Percentiles rank a stretch among this genome's conserved stretches.
Conservation (phyloP, 2,888 invertebrate species). For the Selenia dentaria region DNA sequence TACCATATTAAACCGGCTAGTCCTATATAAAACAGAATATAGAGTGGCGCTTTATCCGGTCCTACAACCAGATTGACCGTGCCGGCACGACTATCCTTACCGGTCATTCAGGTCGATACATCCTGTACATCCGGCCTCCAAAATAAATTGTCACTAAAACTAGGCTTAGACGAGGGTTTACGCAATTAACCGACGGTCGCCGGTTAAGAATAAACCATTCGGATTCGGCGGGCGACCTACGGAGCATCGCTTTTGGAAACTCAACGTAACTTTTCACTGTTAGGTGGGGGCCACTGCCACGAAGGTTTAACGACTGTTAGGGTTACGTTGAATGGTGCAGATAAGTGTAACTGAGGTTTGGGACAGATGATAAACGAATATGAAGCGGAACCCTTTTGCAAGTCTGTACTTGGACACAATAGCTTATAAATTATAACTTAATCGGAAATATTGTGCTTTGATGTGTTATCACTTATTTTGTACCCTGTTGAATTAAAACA, state of each 20-base stretch:
- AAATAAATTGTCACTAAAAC: constrained; percentile 79
- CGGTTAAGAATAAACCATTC: constrained; percentile 78
- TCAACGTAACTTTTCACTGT: constrained; percentile 48
- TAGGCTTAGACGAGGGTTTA: constrained; percentile 78
- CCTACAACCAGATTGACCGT: constrained; percentile 10
- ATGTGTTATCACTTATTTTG: too few relatives aligned
- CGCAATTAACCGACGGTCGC: constrained; percentile 69
- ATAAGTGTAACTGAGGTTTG: constrained; percentile 23
- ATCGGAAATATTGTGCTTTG: too few relatives aligned
- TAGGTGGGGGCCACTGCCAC: constrained; percentile 33
- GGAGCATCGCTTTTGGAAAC: constrained; percentile 39
- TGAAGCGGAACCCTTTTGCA: background rate
- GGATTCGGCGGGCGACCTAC: constrained; percentile 55
- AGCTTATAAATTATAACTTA: background rate
- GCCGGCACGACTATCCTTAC: constrained; percentile 9
- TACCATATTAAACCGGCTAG: constrained; percentile 2
- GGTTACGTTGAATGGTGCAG: constrained; percentile 12
- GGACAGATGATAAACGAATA: constrained; percentile 12
- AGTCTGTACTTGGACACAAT: background rate
- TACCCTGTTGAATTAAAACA: too few relatives aligned
- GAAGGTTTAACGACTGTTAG: constrained; percentile 18
- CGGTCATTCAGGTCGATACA: constrained; percentile 39
- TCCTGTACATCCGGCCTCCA: constrained; percentile 53
- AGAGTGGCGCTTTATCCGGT: constrained; percentile 7
- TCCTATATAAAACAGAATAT: background rate